Base-by-base conservation (phyloP, 2,113 vertebrate genomes). In the Ibidorhyncha struthersii region DNA sequence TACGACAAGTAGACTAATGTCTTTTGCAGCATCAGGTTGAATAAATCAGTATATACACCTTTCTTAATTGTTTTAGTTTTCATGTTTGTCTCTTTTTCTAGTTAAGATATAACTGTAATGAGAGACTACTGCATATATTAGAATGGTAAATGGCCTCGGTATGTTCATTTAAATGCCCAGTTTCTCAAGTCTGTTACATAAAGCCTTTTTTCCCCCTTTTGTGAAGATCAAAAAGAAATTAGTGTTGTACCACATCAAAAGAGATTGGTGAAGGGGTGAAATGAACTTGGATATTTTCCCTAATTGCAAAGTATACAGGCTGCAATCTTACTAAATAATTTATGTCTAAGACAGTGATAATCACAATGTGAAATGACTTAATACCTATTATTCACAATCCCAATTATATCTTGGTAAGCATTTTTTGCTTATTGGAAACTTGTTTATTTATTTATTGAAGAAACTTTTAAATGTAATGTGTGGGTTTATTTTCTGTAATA, bases 191-290 rank as follows among this genome's bases (percentile, higher is more conserved):
- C 45, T 70, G 36, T 92, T 94, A 80, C 53, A 65, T 86, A 92
- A 95, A 89, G 17, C 4, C 11, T 40, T 82, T 62, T 4, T 2
- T 26, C 38, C 30, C 16, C 19, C 19, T 81, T 81, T 92, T 84
- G 61, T 78, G 81, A 94, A 86, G 77, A 91, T 94, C 84, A 89
- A 91, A 94, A 94, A 84, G 18, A 84, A 78, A 84, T 89, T 81
- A 4, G 16, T 73, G 20, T 77, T 91, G 12, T n/a, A 53, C 41
- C 26, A 70, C 41, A 72, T 92, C 63, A 95, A 92, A 95, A 76
- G 72, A 67, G n/a, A 58, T 1, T 70, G n/a, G 30, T 78, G 50
- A 89, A 91, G n/a, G 12, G 80, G 86, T 69, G 23, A 91, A 92
- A 19, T 16, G 59, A 94, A 70, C 38, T 55, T 55, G 32, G 25